Conservation (phyloP, 2,113 vertebrate species). For the Myodes glareolus region DNA sequence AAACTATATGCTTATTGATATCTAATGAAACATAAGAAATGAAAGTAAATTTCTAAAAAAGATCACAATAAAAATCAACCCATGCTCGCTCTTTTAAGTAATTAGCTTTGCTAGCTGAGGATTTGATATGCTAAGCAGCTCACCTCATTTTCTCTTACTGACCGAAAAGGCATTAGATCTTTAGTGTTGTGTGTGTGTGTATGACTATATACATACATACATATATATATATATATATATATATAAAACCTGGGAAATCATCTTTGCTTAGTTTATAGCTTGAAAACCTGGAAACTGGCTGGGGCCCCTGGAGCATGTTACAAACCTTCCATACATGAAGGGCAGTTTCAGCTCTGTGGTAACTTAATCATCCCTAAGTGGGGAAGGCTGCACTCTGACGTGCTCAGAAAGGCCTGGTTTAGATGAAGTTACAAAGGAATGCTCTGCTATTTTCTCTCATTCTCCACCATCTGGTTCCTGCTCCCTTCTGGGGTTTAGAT, state of each 20-base stretch:
- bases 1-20: not conserved
- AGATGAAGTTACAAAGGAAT: not conserved
- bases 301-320: not conserved
- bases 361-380: not conserved
- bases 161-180: not conserved
- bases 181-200: too few species aligned
- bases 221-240: not conserved
- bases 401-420: not conserved
- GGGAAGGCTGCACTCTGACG: not conserved
- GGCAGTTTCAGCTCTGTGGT: not conserved
- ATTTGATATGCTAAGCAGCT: not conserved
- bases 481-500: not conserved
- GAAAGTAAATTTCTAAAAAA: constrained; percentile 1
- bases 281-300: not conserved
- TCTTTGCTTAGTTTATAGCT: not conserved
- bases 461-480: not conserved
- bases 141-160: not conserved
- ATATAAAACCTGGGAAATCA: not conserved
- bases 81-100: not conserved
- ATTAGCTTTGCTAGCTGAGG: not conserved
- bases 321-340: not conserved
- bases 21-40: not conserved
- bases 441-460: not conserved
- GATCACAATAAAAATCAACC: not conserved
- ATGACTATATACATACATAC: not conserved